These are phyloP conservation scores for Cordilura impudica DNA, from an alignment of 2,888 invertebrate genomes.

Conservation along the genomic window DNA sequence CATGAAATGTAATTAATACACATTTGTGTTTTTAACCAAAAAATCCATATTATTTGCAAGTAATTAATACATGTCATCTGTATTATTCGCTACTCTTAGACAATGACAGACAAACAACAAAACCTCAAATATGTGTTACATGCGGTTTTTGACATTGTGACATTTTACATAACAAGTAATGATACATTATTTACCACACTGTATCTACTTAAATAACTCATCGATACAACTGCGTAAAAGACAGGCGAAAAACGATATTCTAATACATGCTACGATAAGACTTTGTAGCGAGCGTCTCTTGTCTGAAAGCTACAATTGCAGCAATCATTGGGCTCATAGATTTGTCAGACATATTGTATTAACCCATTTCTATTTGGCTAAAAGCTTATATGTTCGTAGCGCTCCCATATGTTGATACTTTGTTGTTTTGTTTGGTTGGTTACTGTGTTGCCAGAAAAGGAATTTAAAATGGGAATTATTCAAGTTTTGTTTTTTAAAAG, in stretches of 20 bases:
- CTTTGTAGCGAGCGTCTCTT: neutral
- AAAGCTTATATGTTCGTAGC: conserved; percentile 19
- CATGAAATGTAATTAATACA: conserved; percentile 21
- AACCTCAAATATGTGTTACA: conserved; percentile 56
- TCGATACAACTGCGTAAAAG: conserved; percentile 5
- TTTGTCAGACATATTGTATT: conserved; percentile 24
- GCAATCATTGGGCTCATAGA: neutral
- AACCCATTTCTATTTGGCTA: conserved; percentile 10
- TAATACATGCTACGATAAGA: conserved; percentile 9
- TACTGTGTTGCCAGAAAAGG: neutral
- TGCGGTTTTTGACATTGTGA: neutral
- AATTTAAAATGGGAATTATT: no score
- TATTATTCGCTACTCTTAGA: conserved; percentile 34
- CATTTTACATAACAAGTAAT: neutral
- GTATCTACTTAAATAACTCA: neutral
- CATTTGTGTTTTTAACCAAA: conserved; percentile 9
- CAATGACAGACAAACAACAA: conserved; percentile 28
- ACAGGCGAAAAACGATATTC: neutral
- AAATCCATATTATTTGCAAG: conserved; percentile 52
- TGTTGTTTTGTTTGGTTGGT: neutral
- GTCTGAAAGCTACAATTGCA: conserved; percentile 3
- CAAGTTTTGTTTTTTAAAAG: no score
- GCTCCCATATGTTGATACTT: conserved; percentile 15
- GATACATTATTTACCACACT: conserved; percentile 28
- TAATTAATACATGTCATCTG: conserved; percentile 57